A percentile compares a stretch with the other conserved stretches of the same genome.
Evolutionary conservation across 2,888 invertebrate genomes (phyloP).

Genomic region (Cetonia aurata): DNA sequence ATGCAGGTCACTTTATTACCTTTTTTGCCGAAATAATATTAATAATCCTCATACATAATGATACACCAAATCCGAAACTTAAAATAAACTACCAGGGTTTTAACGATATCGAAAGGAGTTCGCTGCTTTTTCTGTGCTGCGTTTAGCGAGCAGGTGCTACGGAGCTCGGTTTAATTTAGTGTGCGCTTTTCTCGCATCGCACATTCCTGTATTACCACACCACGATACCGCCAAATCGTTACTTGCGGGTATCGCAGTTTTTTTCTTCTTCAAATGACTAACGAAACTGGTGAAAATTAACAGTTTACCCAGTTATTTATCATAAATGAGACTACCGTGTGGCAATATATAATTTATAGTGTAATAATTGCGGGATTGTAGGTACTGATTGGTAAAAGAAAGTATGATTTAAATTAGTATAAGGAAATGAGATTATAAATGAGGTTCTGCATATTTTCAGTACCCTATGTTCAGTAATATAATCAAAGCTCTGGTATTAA

Average conservation of each 20-base stretch:
- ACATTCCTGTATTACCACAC: conserved; percentile 5
- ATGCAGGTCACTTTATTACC: conserved; percentile 35
- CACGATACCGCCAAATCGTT: conserved; percentile 17
- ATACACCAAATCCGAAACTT: conserved; percentile 41
- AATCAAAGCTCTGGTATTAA: too few species aligned
- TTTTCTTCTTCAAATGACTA: background rate
- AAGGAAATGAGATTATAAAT: too few species aligned
- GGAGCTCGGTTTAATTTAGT: conserved; percentile 29
- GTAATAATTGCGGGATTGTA: background rate
- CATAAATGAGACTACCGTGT: background rate
- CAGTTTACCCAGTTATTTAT: conserved; percentile 13
- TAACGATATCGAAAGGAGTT: conserved; percentile 36
- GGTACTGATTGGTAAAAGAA: too few species aligned
- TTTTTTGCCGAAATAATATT: conserved; percentile 40
- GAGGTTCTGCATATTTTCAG: too few species aligned
- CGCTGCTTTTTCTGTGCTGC: conserved; percentile 27
- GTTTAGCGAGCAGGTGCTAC: conserved; percentile 30
- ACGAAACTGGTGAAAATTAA: conserved; percentile 20
- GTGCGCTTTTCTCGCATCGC: conserved; percentile 22
- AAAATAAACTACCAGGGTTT: conserved; percentile 39
- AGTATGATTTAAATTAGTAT: too few species aligned
- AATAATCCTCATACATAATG: conserved; percentile 41
- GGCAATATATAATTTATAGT: conserved; percentile 13
- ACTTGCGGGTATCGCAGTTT: conserved; percentile 7
- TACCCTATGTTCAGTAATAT: too few species aligned